Evolutionary conservation across 2,797 vertebrate species (phyloP).

Genomic region (Fundulus diaphanus): DNA sequence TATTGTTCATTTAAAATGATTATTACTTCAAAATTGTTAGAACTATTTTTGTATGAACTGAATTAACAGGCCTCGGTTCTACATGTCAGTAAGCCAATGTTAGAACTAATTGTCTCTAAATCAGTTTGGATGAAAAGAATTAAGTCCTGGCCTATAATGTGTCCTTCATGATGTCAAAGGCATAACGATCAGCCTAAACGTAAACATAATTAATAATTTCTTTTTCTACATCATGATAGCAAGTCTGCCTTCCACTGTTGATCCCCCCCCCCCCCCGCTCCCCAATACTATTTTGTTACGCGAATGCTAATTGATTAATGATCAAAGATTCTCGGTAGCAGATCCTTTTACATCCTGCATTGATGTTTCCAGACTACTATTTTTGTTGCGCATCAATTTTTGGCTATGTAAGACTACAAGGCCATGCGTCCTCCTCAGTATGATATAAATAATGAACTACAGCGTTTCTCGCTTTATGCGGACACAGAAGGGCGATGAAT

Average conservation of each 20-base stretch:
- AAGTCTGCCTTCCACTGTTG: constrained; percentile 31
- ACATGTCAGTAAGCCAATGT: not conserved
- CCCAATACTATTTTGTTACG: constrained; percentile 76
- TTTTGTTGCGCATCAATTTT: constrained; percentile 69
- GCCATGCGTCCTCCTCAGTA: constrained; percentile 45
- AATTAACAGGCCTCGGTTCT: constrained; percentile 4
- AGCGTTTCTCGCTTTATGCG: constrained; percentile 34
- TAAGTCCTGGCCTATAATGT: not conserved
- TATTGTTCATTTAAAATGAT: not conserved
- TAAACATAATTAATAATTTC: not conserved
- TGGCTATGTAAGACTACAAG: constrained; percentile 59
- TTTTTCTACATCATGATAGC: constrained; percentile 31
- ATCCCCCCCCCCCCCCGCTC: constrained; percentile 16
- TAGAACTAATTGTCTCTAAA: not conserved
- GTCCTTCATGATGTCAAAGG: not conserved
- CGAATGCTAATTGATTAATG: constrained; percentile 81
- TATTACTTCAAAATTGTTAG: not conserved
- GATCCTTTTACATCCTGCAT: constrained; percentile 79
- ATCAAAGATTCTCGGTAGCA: constrained; percentile 65
- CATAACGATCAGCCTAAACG: not conserved
- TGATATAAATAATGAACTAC: constrained; percentile 57
- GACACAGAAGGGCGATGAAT: constrained; percentile 21
- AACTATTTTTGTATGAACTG: not conserved
- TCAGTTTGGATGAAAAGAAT: constrained; percentile 42
- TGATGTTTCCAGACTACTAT: constrained; percentile 67